Conservation (phyloP, 2,113 vertebrate species). For the Poeciliopsis retropinna region DNA sequence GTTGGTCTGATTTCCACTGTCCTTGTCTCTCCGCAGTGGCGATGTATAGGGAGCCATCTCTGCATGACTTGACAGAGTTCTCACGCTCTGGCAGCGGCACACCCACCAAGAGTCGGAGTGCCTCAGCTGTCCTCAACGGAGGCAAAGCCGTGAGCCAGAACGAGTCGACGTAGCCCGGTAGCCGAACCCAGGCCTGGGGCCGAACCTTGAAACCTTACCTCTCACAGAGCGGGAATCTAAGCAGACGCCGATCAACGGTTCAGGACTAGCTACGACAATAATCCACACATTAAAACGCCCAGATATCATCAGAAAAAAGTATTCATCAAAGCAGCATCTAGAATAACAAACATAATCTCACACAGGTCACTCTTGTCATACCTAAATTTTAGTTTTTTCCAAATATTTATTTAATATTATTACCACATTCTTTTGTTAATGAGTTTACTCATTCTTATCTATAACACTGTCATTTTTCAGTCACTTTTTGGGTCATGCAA, state of each 20-base stretch:
- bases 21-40: conserved; percentile 86
- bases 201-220: conserved; percentile 88
- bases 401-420: conserved; percentile 70
- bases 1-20: conserved; percentile 6
- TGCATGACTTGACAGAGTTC: conserved; percentile 98
- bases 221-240: conserved; percentile 92
- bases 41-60: conserved; percentile 99
- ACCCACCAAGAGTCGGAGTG: conserved; percentile 97
- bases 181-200: conserved; percentile 78
- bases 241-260: conserved; percentile 85
- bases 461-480: conserved; percentile 28
- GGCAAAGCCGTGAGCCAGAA: conserved; percentile 98
- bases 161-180: conserved; percentile 95
- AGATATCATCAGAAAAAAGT: conserved; percentile 41
- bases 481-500: conserved; percentile 66
- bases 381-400: conserved; percentile 36
- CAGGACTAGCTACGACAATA: conserved; percentile 77
- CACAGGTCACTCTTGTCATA: conserved; percentile 45
- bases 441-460: conserved; percentile 73
- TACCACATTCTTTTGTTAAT: conserved; percentile 63
- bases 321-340: conserved; percentile 39
- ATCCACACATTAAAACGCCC: conserved; percentile 56
- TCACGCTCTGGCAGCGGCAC: conserved; percentile 97
- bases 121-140: conserved; percentile 95
- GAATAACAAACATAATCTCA: conserved; percentile 35